Conservation (phyloP, 2,113 vertebrate genomes). For the Sarotherodon lohbergeri region DNA sequence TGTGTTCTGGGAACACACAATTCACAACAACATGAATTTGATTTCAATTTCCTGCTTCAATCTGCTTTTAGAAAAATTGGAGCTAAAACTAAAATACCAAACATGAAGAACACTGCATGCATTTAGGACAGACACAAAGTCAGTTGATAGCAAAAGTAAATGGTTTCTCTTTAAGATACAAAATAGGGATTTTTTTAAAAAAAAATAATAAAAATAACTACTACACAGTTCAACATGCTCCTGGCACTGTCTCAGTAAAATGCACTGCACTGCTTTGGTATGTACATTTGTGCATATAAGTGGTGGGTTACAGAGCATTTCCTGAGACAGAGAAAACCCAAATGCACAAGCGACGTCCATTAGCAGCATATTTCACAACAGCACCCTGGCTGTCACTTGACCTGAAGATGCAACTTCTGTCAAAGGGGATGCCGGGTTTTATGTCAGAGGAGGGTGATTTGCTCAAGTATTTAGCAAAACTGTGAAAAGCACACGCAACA, state of each 20-base stretch:
- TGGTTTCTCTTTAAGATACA: not conserved
- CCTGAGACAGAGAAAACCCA: not conserved
- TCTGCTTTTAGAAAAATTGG: not conserved
- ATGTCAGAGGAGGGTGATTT: not conserved
- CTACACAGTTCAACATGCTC: not conserved
- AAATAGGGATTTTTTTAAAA: not conserved
- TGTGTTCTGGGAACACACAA: not conserved
- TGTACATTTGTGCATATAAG: not conserved
- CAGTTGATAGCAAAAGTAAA: not conserved
- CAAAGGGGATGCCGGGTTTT: not conserved
- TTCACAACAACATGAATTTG: not conserved
- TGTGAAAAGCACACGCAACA: not conserved
- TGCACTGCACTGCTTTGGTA: not conserved
- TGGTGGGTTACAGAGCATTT: not conserved
- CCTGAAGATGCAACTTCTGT: not conserved
- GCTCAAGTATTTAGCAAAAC: not conserved
- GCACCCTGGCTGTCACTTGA: not conserved
- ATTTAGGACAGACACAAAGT: not conserved
- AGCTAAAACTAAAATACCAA: not conserved
- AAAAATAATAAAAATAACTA: not conserved
- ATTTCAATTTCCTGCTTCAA: not conserved
- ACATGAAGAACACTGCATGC: not conserved
- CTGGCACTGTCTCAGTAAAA: not conserved
- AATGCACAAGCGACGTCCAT: not conserved
- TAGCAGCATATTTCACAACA: not conserved